phyloP scores from a whole-genome alignment of 1,140 invertebrate genomes.

The Dendroctonus ponderosae region DNA sequence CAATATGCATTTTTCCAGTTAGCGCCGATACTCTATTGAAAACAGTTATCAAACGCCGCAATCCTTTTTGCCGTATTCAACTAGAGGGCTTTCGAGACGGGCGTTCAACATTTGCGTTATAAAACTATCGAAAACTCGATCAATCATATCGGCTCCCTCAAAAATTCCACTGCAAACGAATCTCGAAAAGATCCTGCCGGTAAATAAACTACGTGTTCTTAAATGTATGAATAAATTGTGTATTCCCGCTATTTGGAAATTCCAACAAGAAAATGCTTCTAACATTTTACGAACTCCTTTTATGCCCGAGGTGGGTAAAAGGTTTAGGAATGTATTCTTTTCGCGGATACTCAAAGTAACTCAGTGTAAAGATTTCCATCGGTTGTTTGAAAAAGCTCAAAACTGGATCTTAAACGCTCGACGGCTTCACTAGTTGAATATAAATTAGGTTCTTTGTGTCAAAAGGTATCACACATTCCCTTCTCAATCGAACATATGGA shows the following conservation, averaged over 20 bases:
- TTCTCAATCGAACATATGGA: no score
- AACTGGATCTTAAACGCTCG: conserved; percentile 28
- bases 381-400: conserved; percentile 30
- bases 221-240: conserved; percentile 24
- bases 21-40: no score
- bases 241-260: conserved; percentile 19
- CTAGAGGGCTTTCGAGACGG: no score
- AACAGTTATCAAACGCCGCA: no score
- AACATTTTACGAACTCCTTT: conserved; percentile 24
- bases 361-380: conserved; percentile 23
- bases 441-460: conserved; percentile 29
- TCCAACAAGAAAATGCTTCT: conserved; percentile 28
- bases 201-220: conserved; percentile 1
- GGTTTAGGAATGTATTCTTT: conserved; percentile 27
- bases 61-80: no score
- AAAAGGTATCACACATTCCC: not conserved
- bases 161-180: no score
- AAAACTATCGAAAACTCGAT: not conserved
- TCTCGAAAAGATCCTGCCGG: not conserved
- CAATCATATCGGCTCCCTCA: not conserved
- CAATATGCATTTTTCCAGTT: no score
- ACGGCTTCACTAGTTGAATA: conserved; percentile 24
- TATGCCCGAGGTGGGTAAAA: conserved; percentile 23
- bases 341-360: conserved; percentile 26
- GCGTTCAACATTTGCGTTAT: no score